Base-by-base conservation (phyloP, 2,888 invertebrate species). In the Hermaeophaga mercurialis region DNA sequence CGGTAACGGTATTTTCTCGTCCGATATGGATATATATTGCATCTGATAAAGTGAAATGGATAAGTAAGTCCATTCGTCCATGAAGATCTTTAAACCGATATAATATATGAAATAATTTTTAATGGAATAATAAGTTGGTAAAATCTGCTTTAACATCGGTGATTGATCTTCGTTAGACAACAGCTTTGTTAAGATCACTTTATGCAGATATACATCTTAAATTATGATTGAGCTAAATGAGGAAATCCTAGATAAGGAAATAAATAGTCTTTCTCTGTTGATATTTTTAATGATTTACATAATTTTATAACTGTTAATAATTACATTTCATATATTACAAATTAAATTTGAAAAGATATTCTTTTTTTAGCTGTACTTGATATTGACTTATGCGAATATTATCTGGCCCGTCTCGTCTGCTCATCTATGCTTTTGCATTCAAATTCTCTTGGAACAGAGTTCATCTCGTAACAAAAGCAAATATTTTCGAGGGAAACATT, bases 401-500 rank as follows among this genome's bases (percentile, higher is more conserved):
- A n/a, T 28, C 28, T 28, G 4, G 28, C 28, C 8, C 6, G n/a
- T n/a, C n/a, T n/a, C n/a, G n/a, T 28, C 28, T 28, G 28, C 2
- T 28, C 28, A 28, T 28, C 28, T 2, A 7, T 28, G 9, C n/a
- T 9, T 28, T 28, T 26, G 12, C 41, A 19, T 41, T 11, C n/a
- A 24, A 45, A 28, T 45, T 9, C 28, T 31, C 34, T 34, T 46
- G 14, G 12, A 46, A 34, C 22, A 19, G 15, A 34, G 22, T 46
- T 46, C 34, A 46, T 34, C 46, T 34, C 17, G 14, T 26, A n/a
- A 26, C 34, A 26, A 44, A 52, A 44, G 36, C 24, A 19, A 33
- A 34, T 12, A 50, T 39, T 39, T 41, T 50, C 50, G 18, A 14
- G n/a, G 8, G 41, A 44, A 24, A 52, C 33, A 52, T 52, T 44